Conservation (phyloP, 2,113 vertebrate species). For the Odontophorus gujanensis region DNA sequence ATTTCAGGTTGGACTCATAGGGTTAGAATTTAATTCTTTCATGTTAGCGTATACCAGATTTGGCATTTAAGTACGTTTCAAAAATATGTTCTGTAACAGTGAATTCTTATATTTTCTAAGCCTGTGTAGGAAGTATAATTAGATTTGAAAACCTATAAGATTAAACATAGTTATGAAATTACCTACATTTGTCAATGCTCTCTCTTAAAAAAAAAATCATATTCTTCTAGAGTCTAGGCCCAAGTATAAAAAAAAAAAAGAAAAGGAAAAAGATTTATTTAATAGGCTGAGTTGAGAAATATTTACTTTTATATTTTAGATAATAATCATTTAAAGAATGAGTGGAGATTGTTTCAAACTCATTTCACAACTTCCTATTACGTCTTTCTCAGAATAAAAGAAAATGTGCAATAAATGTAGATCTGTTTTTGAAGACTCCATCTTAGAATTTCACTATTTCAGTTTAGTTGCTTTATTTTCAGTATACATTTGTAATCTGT, state of each 20-base stretch:
- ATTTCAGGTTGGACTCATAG: not conserved
- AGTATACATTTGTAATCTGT: not conserved
- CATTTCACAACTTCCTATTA: not conserved
- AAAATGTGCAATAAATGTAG: not conserved
- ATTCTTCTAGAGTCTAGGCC: not conserved
- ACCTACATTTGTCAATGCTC: not conserved
- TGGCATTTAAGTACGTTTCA: not conserved
- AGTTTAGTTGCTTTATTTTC: not conserved
- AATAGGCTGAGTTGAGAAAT: not conserved
- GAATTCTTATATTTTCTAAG: not conserved
- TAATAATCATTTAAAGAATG: rapidly evolving
- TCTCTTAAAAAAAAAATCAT: not conserved
- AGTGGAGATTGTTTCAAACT: not conserved
- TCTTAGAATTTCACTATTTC: not conserved
- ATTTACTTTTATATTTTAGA: not conserved
- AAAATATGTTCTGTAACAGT: not conserved
- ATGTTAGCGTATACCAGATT: not conserved
- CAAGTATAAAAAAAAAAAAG: not conserved
- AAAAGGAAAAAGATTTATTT: not conserved
- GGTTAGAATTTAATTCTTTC: not conserved
- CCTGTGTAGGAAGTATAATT: not conserved
- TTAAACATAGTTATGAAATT: not conserved
- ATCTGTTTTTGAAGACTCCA: not conserved
- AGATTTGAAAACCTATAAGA: not conserved
- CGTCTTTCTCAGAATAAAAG: not conserved